Percentiles rank a stretch among this genome's conserved stretches.
These are phyloP conservation scores for Mallateleia sp. DNA, from an alignment of 2,888 invertebrate species.

Conservation along the genomic window DNA sequence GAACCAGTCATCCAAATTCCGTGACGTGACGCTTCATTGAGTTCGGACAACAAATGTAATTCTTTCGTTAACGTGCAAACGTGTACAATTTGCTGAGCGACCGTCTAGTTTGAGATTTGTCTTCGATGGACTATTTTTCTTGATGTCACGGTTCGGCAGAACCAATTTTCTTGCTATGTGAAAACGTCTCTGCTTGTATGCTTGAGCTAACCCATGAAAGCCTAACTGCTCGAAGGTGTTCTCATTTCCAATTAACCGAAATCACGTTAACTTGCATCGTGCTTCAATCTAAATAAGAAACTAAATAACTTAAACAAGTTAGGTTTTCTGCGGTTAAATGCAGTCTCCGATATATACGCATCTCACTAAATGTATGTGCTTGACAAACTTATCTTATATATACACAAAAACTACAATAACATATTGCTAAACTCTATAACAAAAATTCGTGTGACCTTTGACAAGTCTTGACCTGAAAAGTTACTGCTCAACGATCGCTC, in stretches of 20 bases:
- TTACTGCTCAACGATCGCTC: conserved; percentile 31
- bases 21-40: conserved; percentile 73
- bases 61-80: conserved; percentile 28
- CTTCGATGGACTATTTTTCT: conserved; percentile 72
- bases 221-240: conserved; percentile 49
- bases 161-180: conserved; percentile 67
- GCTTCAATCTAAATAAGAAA: conserved; percentile 7
- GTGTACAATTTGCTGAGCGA: conserved; percentile 22
- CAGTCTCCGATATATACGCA: conserved; percentile 75
- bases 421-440: conserved; percentile 24
- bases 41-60: conserved; percentile 14
- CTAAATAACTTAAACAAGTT: too few species aligned
- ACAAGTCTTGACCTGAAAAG: conserved; percentile 27
- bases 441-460: conserved; percentile 43
- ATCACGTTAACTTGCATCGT: neutral
- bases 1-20: conserved; percentile 79
- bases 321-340: conserved; percentile 64
- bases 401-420: conserved; percentile 60
- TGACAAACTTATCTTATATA: conserved; percentile 71
- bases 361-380: conserved; percentile 76
- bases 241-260: neutral
- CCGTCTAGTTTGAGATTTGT: conserved; percentile 72
- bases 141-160: conserved; percentile 56
- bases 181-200: conserved; percentile 71
- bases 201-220: conserved; percentile 64